These are phyloP conservation scores for Tyrophagus putrescentiae DNA, from an alignment of 1,140 invertebrate genomes.

Conservation along the genomic window DNA sequence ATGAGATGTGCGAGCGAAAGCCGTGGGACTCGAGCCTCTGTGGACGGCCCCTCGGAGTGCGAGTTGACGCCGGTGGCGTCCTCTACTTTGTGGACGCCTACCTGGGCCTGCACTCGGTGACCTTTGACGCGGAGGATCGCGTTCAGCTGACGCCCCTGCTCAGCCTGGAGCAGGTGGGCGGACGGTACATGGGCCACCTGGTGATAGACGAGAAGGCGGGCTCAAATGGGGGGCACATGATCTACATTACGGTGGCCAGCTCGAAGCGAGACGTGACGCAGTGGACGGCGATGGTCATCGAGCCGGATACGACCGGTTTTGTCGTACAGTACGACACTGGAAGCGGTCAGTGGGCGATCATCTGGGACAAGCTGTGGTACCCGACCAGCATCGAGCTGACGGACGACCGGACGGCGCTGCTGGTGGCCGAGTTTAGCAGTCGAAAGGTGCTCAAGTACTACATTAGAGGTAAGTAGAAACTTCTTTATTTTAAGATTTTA, in stretches of 20 bases:
- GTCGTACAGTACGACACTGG: constrained; percentile 19
- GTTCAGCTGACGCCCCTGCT: not conserved
- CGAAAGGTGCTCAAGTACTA: constrained; percentile 47
- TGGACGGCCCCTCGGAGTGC: constrained; percentile 62
- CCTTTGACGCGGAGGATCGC: not conserved
- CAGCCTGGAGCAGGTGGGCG: constrained; percentile 15
- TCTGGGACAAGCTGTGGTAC: constrained; percentile 16
- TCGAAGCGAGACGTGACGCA: constrained; percentile 14
- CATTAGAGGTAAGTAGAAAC: constrained; percentile 42
- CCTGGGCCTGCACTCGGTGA: constrained; percentile 40
- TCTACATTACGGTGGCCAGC: constrained; percentile 20
- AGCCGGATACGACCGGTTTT: constrained; percentile 17
- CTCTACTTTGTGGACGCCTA: constrained; percentile 62
- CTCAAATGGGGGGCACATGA: constrained; percentile 9
- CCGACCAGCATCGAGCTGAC: constrained; percentile 43
- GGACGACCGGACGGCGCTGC: constrained; percentile 53
- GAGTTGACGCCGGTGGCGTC: constrained; percentile 51
- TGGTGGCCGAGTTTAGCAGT: constrained; percentile 45
- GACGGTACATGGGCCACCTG: constrained; percentile 20
- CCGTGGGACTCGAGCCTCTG: constrained; percentile 41
- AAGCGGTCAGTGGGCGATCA: not conserved
- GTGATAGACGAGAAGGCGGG: constrained; percentile 18
- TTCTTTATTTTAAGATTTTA: too few species aligned
- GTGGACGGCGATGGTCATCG: constrained; percentile 17
- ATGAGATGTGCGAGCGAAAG: constrained; percentile 11